phyloP scores from a whole-genome alignment of 2,113 vertebrate genomes.

The Halcyon malimbica region DNA sequence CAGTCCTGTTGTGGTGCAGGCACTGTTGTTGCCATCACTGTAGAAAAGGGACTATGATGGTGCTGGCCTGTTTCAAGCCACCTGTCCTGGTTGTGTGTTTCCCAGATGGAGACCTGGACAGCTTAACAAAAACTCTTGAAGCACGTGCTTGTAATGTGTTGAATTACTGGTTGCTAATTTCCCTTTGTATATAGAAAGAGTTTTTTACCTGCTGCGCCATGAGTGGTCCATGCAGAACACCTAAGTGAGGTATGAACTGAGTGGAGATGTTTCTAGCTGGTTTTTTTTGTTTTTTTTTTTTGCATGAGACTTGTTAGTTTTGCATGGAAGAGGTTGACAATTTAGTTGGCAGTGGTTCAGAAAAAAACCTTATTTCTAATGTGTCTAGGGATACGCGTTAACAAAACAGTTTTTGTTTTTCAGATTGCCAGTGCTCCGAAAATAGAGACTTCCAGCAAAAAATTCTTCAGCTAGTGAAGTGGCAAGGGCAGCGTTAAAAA shows the following conservation, averaged over 20 bases:
- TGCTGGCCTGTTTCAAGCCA: neutral
- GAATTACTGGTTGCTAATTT: neutral
- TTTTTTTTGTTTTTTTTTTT: neutral
- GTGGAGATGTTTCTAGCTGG: neutral
- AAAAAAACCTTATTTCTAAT: neutral
- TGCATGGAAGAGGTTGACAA: neutral
- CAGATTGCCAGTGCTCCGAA: neutral
- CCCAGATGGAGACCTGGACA: neutral
- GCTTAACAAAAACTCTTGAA: neutral
- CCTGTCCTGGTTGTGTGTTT: neutral
- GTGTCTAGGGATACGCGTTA: neutral
- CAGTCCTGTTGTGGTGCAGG: neutral
- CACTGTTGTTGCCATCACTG: rapidly evolving
- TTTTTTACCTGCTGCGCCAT: neutral
- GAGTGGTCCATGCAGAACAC: rapidly evolving
- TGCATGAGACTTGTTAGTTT: neutral
- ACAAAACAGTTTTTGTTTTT: constrained; percentile 55
- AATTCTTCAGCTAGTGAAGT: neutral
- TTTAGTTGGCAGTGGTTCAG: neutral
- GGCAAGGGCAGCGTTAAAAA: neutral
- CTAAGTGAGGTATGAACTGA: neutral
- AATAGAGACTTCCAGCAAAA: neutral
- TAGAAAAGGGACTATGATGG: neutral
- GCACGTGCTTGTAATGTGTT: neutral
- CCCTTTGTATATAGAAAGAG: neutral